Evolutionary conservation across 1,140 invertebrate species (phyloP).

Genomic region (Lepidurus packardi): DNA sequence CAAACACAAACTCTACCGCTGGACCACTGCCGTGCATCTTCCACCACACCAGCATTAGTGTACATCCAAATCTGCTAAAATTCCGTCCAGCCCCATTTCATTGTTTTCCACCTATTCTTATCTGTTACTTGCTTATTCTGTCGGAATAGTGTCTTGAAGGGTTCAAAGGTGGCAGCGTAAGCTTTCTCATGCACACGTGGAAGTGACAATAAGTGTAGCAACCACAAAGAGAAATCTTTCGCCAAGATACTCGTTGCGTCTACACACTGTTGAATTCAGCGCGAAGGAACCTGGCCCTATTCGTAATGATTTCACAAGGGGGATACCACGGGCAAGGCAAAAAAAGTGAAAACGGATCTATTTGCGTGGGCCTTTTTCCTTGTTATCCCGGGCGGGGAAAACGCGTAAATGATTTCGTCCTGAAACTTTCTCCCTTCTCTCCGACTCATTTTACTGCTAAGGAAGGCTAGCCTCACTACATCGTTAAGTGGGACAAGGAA

Average conservation of each 20-base stretch:
- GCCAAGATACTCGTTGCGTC: background rate
- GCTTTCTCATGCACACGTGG: background rate
- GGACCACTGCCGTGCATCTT: no score
- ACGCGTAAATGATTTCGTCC: background rate
- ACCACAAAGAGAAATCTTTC: constrained; percentile 3
- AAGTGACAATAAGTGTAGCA: background rate
- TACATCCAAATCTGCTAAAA: no score
- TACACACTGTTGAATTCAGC: background rate
- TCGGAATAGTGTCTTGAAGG: no score
- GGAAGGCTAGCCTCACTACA: background rate
- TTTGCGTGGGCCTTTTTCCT: constrained; percentile 13
- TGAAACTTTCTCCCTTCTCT: background rate
- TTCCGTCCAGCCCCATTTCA: no score
- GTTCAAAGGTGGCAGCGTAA: background rate
- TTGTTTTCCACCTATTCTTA: no score
- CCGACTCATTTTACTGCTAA: background rate
- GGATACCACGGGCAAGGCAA: background rate
- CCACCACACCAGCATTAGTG: no score
- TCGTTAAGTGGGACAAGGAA: constrained; percentile 18
- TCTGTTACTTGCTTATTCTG: no score
- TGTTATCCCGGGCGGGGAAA: background rate
- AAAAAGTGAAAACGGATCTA: background rate
- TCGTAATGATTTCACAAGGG: background rate
- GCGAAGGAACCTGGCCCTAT: background rate
- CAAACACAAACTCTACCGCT: no score